These are phyloP conservation scores for Eupsilia transversa DNA, from an alignment of 2,888 invertebrate genomes.

Conservation along the genomic window DNA sequence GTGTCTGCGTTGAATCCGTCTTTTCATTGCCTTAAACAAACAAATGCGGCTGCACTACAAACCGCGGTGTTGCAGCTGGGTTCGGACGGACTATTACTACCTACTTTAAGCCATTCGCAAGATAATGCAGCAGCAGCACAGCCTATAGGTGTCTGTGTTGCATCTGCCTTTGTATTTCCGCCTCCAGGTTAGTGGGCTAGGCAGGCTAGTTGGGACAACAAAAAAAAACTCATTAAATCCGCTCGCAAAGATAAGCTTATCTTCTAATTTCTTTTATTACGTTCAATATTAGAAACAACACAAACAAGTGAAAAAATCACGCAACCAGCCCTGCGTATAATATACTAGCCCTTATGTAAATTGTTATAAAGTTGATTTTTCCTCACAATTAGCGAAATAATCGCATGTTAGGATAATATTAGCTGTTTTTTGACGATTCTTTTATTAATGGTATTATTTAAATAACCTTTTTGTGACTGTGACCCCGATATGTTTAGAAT, in stretches of 20 bases:
- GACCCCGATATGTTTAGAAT: conserved; percentile 33
- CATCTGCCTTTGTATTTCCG: no score
- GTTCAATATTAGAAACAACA: conserved; percentile 14
- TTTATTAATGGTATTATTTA: conserved; percentile 33
- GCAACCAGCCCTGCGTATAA: conserved; percentile 9
- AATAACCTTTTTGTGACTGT: conserved; percentile 52
- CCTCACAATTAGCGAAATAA: neutral
- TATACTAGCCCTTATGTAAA: conserved; percentile 5
- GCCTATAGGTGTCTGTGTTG: no score
- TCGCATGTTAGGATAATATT: conserved; percentile 49
- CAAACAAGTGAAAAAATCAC: conserved; percentile 41
- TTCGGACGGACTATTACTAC: no score
- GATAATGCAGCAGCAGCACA: no score
- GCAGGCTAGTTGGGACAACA: neutral
- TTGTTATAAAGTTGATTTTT: rapidly evolving
- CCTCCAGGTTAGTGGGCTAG: no score
- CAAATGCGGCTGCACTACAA: no score
- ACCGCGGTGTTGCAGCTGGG: no score
- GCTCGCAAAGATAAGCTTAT: conserved; percentile 12
- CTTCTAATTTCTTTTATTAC: conserved; percentile 30
- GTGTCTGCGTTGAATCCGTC: no score
- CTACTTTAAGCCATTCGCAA: no score
- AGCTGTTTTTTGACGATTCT: conserved; percentile 44
- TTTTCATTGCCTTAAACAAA: no score
- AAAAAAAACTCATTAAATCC: neutral